A percentile compares a stretch with the other conserved stretches of the same genome.
Conservation (phyloP, 2,113 vertebrate species). For the Odocoileus hemionus region DNA sequence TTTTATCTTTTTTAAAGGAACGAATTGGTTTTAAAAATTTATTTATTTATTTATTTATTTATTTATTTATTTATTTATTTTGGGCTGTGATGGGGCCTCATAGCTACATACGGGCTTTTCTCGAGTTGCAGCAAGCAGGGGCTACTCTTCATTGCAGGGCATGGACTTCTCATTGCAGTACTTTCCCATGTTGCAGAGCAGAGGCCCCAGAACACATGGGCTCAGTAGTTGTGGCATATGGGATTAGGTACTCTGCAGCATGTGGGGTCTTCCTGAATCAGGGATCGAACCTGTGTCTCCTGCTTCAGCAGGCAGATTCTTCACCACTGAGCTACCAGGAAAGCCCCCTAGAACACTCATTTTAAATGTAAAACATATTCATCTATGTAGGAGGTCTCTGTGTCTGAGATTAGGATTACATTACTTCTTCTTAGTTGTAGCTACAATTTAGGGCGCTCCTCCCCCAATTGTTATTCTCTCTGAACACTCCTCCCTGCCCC, state of each 20-base stretch:
- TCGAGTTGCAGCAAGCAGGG: neutral
- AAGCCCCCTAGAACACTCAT: neutral
- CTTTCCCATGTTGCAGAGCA: neutral
- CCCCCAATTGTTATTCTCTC: neutral
- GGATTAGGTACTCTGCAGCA: neutral
- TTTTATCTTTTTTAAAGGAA: neutral
- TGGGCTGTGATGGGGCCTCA: neutral
- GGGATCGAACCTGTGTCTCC: neutral
- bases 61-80: neutral
- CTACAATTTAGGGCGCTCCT: neutral
- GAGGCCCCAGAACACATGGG: neutral
- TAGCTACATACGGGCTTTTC: neutral
- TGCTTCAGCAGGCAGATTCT: neutral
- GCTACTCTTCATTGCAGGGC: neutral
- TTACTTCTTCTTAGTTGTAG: neutral
- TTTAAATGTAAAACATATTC: conserved; percentile 27
- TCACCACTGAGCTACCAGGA: neutral
- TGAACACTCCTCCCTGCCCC: neutral
- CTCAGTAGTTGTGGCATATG: neutral
- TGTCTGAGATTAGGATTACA: neutral
- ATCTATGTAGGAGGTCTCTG: neutral
- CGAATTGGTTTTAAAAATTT: neutral
- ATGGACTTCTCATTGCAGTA: neutral
- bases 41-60: neutral
- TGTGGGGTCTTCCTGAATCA: neutral